Base-by-base conservation (phyloP, 2,113 vertebrate genomes). In the Nestor notabilis region DNA sequence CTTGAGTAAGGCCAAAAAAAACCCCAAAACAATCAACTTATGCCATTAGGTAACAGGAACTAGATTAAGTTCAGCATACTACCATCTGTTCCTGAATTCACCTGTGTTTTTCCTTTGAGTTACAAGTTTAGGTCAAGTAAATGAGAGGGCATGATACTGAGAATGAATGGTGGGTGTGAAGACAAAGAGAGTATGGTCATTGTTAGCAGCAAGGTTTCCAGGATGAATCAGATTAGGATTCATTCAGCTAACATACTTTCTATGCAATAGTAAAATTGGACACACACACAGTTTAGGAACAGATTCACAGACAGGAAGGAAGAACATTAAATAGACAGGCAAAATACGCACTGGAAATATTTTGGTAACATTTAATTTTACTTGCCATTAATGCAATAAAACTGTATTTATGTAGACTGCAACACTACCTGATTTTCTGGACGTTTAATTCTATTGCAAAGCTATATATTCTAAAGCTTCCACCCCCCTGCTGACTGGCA, bases 181-280 rank as follows among this genome's bases (percentile, higher is more conserved):
- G 63, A 65, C 65, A 90, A 97, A 92, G 72, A 37, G 75, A 91
- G 49, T 75, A 29, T 14, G 64, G 78, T 85, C 84, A 65, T 95
- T 95, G 96, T 96, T 95, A 92, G 27, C 80, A 79, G 77, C 53
- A 64, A 61, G 83, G 68, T 95, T 97, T 96, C 94, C 92, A 89
- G 91, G 83, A 91, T 97, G 97, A 91, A 87, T 93, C 94, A 97
- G 89, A 72, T 89, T 46, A 92, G 80, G 70, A 87, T 96, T 95
- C 81, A 82, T 96, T 97, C 91, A 91, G 44, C 80, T 79, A 56
- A 69, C 69, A 11, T 88, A 89, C 91, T 97, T 96, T 96, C 93
- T 94, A 66, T 87, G 70, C 74, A 80, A 11, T 89, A 76, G 91
- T 92, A 80, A 66, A 83, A 85, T 13, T 83, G 78, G 93, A 66